phyloP scores from a whole-genome alignment of 2,888 invertebrate species.

The Linnaemya tessellans region DNA sequence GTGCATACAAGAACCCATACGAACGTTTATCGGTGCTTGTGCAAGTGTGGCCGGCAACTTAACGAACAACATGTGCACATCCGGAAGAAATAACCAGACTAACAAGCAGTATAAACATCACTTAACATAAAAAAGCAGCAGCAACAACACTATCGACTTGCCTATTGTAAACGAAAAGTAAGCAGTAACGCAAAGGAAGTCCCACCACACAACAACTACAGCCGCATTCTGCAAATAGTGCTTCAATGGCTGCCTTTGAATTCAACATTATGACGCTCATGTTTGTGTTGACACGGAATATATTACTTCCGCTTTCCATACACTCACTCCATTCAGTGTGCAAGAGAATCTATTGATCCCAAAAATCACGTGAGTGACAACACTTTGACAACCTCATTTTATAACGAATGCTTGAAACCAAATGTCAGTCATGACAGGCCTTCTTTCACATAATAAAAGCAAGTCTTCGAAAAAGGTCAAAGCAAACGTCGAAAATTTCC shows the following conservation, averaged over 20 bases:
- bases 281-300: constrained; percentile 68
- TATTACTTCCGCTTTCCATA: constrained; percentile 66
- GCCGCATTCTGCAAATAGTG: constrained; percentile 22
- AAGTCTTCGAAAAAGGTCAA: too few relatives aligned
- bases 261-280: constrained; percentile 63
- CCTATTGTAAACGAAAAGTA: constrained; percentile 12
- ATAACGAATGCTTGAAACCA: background rate
- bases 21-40: constrained; percentile 33
- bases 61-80: constrained; percentile 66
- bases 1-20: constrained; percentile 17
- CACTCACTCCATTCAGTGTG: constrained; percentile 20
- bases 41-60: constrained; percentile 56
- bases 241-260: constrained; percentile 51
- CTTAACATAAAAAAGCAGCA: constrained; percentile 35
- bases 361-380: background rate
- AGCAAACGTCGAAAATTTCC: too few relatives aligned
- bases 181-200: constrained; percentile 42
- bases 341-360: background rate
- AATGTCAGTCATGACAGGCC: too few relatives aligned
- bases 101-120: constrained; percentile 42
- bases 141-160: constrained; percentile 53
- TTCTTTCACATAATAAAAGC: too few relatives aligned
- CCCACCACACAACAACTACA: constrained; percentile 29
- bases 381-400: background rate
- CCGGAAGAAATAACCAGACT: constrained; percentile 64